A percentile compares a stretch with the other conserved stretches of the same genome.
These are phyloP conservation scores for Hephaestus fuliginosus DNA, from an alignment of 2,797 vertebrate species.

Conservation along the genomic window DNA sequence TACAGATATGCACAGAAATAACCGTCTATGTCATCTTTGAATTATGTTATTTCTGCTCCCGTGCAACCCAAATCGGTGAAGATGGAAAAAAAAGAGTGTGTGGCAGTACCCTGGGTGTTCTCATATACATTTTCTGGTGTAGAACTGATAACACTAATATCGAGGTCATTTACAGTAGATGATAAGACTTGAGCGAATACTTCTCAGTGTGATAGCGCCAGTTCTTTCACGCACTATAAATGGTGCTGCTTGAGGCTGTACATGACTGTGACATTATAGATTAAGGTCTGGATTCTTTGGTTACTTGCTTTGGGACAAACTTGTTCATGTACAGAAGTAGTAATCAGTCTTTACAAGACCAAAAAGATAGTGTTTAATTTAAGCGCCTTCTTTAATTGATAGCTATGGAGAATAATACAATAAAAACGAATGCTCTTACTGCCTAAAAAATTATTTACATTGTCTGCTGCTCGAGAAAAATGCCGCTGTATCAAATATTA, in stretches of 20 bases:
- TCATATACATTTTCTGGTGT: slow-evolving; percentile 51
- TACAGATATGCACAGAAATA: slow-evolving; percentile 35
- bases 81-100: slow-evolving; percentile 19
- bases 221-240: slow-evolving; percentile 61
- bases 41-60: slow-evolving; percentile 25
- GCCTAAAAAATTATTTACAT: slow-evolving; percentile 42
- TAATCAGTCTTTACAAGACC: slow-evolving; percentile 53
- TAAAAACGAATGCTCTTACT: neutral
- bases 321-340: slow-evolving; percentile 35
- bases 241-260: slow-evolving; percentile 55
- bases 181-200: slow-evolving; percentile 54
- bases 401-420: slow-evolving; percentile 33
- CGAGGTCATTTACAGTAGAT: slow-evolving; percentile 63
- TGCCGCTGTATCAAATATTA: slow-evolving; percentile 49
- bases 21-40: slow-evolving; percentile 39
- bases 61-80: slow-evolving; percentile 14
- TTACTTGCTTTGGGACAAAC: slow-evolving; percentile 53
- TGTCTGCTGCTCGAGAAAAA: slow-evolving; percentile 33
- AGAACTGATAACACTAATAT: slow-evolving; percentile 61
- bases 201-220: slow-evolving; percentile 49
- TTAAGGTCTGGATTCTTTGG: slow-evolving; percentile 58
- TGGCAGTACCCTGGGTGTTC: slow-evolving; percentile 37
- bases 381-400: slow-evolving; percentile 34
- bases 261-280: slow-evolving; percentile 63
- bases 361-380: slow-evolving; percentile 50